Percentiles rank a stretch among this genome's conserved stretches.
Conservation (phyloP, 2,797 vertebrate genomes). For the Silurus aristotelis region DNA sequence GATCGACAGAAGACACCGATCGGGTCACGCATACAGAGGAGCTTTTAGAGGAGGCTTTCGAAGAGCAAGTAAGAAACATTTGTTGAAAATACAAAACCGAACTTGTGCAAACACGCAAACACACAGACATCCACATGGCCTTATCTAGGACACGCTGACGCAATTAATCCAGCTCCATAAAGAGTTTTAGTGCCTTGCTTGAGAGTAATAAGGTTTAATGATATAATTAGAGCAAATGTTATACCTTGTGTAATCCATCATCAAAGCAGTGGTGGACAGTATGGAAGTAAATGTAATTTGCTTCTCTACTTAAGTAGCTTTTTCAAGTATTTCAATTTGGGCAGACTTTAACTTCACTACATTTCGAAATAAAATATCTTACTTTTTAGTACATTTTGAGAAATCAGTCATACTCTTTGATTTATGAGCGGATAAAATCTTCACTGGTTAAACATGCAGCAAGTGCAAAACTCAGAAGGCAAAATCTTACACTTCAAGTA, state of each 20-base stretch:
- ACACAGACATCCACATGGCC: neutral
- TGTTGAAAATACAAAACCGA: neutral
- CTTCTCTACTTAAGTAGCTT: no score
- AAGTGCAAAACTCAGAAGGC: no score
- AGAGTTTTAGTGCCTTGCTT: slow-evolving; percentile 16
- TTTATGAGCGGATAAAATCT: no score
- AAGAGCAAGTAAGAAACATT: slow-evolving; percentile 58
- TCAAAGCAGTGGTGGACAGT: neutral
- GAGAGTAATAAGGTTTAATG: slow-evolving; percentile 13
- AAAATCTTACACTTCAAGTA: no score
- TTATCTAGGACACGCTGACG: slow-evolving; percentile 23
- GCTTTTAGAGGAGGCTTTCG: slow-evolving; percentile 57
- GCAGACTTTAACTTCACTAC: no score
- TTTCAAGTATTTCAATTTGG: no score
- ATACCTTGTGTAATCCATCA: neutral
- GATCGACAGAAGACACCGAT: neutral
- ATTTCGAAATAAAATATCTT: no score
- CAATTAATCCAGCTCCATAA: slow-evolving; percentile 26
- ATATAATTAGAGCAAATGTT: neutral
- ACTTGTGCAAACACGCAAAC: no score
- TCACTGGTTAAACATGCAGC: no score
- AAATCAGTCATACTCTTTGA: no score
- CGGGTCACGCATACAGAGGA: slow-evolving; percentile 20
- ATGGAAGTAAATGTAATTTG: no score
- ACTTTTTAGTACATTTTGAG: no score